A percentile compares a stretch with the other conserved stretches of the same genome.
Evolutionary conservation across 2,113 vertebrate species (phyloP).

Genomic region (Tauraco erythrolophus): DNA sequence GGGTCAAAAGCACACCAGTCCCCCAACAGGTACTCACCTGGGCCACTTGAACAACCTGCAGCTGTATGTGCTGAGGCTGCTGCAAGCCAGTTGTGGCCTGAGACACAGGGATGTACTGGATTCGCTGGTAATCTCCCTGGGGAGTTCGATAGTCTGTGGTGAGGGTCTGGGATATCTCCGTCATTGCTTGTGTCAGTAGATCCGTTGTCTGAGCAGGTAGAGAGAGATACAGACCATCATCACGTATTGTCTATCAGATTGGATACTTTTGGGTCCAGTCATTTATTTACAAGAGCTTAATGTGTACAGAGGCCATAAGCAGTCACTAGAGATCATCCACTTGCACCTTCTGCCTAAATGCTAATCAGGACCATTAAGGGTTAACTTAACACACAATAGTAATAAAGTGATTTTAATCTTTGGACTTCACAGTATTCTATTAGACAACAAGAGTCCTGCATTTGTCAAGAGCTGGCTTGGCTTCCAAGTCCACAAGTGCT

Average conservation of each 20-base stretch:
- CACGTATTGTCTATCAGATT: background rate
- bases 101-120: conserved; percentile 96
- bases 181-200: conserved; percentile 97
- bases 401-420: background rate
- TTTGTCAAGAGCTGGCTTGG: background rate
- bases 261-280: background rate
- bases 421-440: background rate
- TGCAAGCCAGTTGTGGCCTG: conserved; percentile 85
- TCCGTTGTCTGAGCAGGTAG: conserved; percentile 87
- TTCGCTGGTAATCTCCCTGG: conserved; percentile 94
- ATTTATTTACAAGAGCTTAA: background rate
- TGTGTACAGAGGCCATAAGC: background rate
- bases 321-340: background rate
- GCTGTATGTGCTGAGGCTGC: conserved; percentile 94
- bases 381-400: background rate
- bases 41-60: conserved; percentile 96
- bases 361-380: background rate
- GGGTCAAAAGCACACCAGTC: background rate
- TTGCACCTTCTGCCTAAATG: background rate
- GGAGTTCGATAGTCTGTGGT: conserved; percentile 92
- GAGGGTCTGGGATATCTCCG: conserved; percentile 94
- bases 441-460: background rate
- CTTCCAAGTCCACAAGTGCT: background rate
- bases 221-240: background rate
- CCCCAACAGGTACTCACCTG: conserved; percentile 77